These are phyloP conservation scores for Calliscelio sp. DNA, from an alignment of 2,888 invertebrate species.

Conservation along the genomic window DNA sequence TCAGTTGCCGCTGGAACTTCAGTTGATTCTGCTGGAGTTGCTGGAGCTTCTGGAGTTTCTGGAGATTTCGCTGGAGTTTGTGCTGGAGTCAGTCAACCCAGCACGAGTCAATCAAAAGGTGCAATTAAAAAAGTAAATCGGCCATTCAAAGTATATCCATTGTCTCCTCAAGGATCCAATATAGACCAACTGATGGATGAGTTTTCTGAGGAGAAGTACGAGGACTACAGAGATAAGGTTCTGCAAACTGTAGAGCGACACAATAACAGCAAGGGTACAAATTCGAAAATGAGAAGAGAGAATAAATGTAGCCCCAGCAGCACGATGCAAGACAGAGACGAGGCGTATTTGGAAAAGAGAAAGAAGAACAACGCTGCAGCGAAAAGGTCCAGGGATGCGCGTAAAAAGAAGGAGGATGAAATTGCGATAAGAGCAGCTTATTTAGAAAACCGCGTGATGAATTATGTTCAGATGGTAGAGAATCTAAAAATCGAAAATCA, in stretches of 20 bases:
- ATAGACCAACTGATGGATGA: conserved; percentile 87
- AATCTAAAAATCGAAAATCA: conserved; percentile 44
- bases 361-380: conserved; percentile 98
- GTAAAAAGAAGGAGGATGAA: conserved; percentile 96
- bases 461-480: conserved; percentile 89
- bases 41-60: too few relatives aligned
- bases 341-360: conserved; percentile 94
- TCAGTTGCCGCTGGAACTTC: too few relatives aligned
- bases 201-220: conserved; percentile 89
- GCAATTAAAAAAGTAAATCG: conserved; percentile 86
- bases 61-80: too few relatives aligned
- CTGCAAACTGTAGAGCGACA: conserved; percentile 89
- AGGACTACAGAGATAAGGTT: conserved; percentile 90
- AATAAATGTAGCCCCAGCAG: conserved; percentile 78
- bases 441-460: conserved; percentile 95
- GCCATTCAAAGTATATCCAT: conserved; percentile 91
- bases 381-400: conserved; percentile 95
- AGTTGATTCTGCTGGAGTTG: too few relatives aligned
- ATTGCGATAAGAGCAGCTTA: conserved; percentile 95
- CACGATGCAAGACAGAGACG: conserved; percentile 88
- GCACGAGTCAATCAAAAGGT: too few relatives aligned
- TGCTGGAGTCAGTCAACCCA: too few relatives aligned
- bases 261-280: conserved; percentile 88
- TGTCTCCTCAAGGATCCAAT: conserved; percentile 86
- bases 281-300: conserved; percentile 90